Base-by-base conservation (phyloP, 2,888 invertebrate species). In the Argynnis bischoffii region DNA sequence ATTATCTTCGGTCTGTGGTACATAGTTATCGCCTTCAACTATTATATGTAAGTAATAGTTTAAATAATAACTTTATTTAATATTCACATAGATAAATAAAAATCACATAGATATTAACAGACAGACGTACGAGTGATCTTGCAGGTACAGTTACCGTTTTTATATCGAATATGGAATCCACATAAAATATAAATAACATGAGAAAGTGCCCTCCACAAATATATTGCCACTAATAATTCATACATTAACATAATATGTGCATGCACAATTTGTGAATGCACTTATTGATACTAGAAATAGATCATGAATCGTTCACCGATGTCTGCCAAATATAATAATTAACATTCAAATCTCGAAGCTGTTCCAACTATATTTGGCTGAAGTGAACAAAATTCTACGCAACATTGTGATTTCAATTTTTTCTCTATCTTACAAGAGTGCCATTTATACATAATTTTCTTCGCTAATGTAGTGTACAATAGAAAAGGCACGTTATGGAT, bases 1-100 rank as follows among this genome's bases (percentile, higher is more conserved):
- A 68, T 90, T 46, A 67, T 88, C 55, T 91, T 91, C 75, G 60
- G 79, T 1, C 78, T 91, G 50, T 91, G 91, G 91, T 92, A 90
- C 78, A 66, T 86, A 60, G 83, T 74, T 50, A 86, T 92, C 63
- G 86, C 83, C 0, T 72, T 76, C 70, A 83, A 81, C 72, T 90
- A 88, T 67, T 68, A 67, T 11, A 79, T 76, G 91, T 91, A 74
- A 89, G 89, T 86, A n/a, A n/a, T n/a, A 6, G 14, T 26, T 35
- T 59, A 47, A 5, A 16, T 50, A n/a, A 47, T 6, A 18, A 55
- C 48, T 3, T 47, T 47, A 13, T 11, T 8, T 50, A 51, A 16
- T 50, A n/a, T n/a, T n/a, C n/a, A n/a, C n/a, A n/a, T 16, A 50
- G 4, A 26, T 3, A 26, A 4, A 26, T 26, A 26, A 26, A 26